These are phyloP conservation scores for Porites evermanni DNA, from an alignment of 92 coral and sea anemone genomes.

Conservation along the genomic window DNA sequence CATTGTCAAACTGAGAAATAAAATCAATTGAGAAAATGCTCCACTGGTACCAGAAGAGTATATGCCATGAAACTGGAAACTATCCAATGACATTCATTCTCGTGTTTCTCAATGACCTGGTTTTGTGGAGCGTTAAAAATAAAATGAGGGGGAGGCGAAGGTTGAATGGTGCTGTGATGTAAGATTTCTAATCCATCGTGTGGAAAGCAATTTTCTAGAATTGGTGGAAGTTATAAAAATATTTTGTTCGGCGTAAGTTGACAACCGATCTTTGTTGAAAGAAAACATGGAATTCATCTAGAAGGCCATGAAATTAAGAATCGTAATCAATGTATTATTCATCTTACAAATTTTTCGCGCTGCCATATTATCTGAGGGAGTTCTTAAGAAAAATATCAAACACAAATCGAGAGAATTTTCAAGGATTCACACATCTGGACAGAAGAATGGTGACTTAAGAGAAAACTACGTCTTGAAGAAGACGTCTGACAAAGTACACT, in stretches of 20 bases:
- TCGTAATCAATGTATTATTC: constrained; percentile 15
- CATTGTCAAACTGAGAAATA: neutral
- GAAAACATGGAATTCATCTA: constrained; percentile 29
- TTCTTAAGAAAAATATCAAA: neutral
- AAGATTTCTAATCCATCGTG: constrained; percentile 37
- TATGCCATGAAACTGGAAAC: constrained; percentile 2
- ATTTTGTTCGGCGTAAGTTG: neutral
- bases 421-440: neutral
- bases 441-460: constrained; percentile 7
- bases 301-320: constrained; percentile 33
- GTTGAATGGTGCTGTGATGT: constrained; percentile 59
- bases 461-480: neutral
- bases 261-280: neutral
- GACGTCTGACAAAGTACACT: neutral
- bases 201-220: neutral
- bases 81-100: constrained; percentile 21
- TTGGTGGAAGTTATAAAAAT: neutral
- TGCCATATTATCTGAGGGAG: constrained; percentile 27
- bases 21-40: neutral
- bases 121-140: constrained; percentile 34
- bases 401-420: neutral
- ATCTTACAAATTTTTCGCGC: neutral
- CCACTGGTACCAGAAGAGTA: constrained; percentile 46
- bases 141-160: constrained; percentile 22
- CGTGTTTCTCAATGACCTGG: constrained; percentile 31